A percentile compares a stretch with the other conserved stretches of the same genome.
phyloP scores from a whole-genome alignment of 2,113 vertebrate species.

The human region GRCh38 chr1:216559501-216560000 shows the following conservation, averaged over 20 bases:
- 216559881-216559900: slow-evolving; percentile 62
- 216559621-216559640: background rate
- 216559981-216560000: background rate
- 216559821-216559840: slow-evolving; percentile 45
- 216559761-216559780: background rate
- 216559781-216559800: background rate
- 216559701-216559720: background rate
- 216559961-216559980: slow-evolving; percentile 23
- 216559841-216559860: slow-evolving; percentile 60
- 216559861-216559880: slow-evolving; percentile 69
- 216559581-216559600: background rate
- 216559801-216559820: slow-evolving; percentile 69
- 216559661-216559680: slow-evolving; percentile 24
- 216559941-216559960: slow-evolving; percentile 10
- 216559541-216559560: background rate
- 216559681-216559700: background rate
- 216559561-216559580: background rate
- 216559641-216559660: background rate
- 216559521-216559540: background rate
- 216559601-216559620: background rate
- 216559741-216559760: slow-evolving; percentile 45
- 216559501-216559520: background rate
- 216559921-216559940: background rate
- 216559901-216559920: background rate
- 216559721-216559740: background rate